Percentiles rank a stretch among this genome's conserved stretches.
These are phyloP conservation scores for Typhlichthys eigenmanni DNA, from an alignment of 2,797 vertebrate species.

Conservation along the genomic window DNA sequence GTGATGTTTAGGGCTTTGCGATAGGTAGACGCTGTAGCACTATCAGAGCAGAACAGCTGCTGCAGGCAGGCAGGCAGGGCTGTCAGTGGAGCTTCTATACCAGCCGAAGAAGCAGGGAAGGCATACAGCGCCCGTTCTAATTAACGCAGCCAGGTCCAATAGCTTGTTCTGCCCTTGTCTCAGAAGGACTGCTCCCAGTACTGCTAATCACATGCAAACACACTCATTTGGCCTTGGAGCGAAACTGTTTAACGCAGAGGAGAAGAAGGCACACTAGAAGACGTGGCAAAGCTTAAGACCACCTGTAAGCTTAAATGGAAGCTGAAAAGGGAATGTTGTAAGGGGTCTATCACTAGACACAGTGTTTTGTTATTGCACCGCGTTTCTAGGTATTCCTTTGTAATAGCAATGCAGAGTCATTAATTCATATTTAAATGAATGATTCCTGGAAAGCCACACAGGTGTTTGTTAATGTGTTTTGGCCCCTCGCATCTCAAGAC, in stretches of 20 bases:
- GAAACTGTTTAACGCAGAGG: conserved; percentile 48
- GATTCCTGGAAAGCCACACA: too few relatives aligned
- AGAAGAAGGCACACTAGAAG: conserved; percentile 40
- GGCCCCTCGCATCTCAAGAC: too few relatives aligned
- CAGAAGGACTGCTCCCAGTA: conserved; percentile 52
- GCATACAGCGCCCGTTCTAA: conserved; percentile 58
- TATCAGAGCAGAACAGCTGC: conserved; percentile 72
- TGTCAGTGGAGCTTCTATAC: conserved; percentile 56
- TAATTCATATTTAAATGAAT: too few relatives aligned
- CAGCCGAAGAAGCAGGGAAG: conserved; percentile 54
- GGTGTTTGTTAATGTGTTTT: too few relatives aligned
- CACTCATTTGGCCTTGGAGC: conserved; percentile 55
- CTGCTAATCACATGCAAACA: conserved; percentile 66
- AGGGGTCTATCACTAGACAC: too few relatives aligned
- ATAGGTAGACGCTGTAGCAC: conserved; percentile 48
- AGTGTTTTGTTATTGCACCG: too few relatives aligned
- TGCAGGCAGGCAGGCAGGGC: conserved; percentile 50
- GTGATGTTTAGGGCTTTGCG: conserved; percentile 51
- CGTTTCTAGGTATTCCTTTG: too few relatives aligned
- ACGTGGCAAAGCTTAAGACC: conserved; percentile 48
- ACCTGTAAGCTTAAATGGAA: conserved; percentile 34
- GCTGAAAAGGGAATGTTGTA: not conserved
- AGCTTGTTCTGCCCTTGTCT: conserved; percentile 52
- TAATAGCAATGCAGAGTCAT: too few relatives aligned
- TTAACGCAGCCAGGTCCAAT: conserved; percentile 64